Evolutionary conservation across 2,113 vertebrate genomes (phyloP), one percentile per base, ranked within the genome.

Genomic region (Tympanuchus pallidicinctus): DNA sequence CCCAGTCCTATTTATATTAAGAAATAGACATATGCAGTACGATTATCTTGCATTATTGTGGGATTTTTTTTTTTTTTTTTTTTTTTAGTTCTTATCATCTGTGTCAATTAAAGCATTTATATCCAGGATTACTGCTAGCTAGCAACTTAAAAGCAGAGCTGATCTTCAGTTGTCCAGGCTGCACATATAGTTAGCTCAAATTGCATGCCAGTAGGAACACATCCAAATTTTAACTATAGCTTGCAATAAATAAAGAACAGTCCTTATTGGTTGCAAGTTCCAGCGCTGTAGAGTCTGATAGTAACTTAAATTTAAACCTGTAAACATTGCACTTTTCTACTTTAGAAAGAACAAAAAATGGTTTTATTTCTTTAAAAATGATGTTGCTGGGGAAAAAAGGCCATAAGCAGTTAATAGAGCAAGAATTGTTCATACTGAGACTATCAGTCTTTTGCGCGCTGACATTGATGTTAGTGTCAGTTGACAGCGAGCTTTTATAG

Each of bases 401-500:
- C 61, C 36, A 25, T 25, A 34, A 85, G 86, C 86, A 86, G 95
- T 87, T 94, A 85, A 93, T 50, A 59, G 88, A 16, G 83, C 94
- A 88, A 81, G 94, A 92, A 81, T 8, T 34, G 89, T 70, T 96
- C 50, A 7, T 84, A 70, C 50, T 67, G 92, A 95, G 95, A 67
- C 82, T 70, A 76, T 92, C 66, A 3, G 3, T 93, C 79, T 89
- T 94, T 89, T 95, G 93, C 90, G 78, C 92, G 16, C 36, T 89
- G 96, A 82, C 92, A 81, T 69, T 96, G 97, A 97, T 94, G 97
- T 90, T 82, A 2, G 92, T 93, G 95, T 84, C 59, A 21, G 94
- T 82, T 97, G 96, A 95, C 97, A 96, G 92, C 28, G 83, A 97
- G 95, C 96, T 97, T 96, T 91, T 92, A 50, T 65, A 92, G 95